Base-by-base conservation (phyloP, 1,140 invertebrate genomes). In the Drusus annulatus region DNA sequence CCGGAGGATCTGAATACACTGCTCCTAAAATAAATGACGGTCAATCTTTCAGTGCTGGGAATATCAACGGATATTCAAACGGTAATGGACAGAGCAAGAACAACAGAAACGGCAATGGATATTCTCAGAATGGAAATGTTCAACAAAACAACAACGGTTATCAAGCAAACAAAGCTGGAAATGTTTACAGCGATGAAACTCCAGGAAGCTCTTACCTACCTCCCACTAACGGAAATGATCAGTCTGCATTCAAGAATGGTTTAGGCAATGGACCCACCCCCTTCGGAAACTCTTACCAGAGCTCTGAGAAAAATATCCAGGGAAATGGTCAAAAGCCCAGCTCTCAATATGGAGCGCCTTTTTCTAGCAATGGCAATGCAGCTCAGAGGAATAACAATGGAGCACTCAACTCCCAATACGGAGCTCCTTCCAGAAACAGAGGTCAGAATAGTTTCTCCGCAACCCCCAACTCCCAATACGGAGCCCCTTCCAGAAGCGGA, bases 1-100 rank as follows among this genome's bases (percentile, higher is more conserved):
- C 5, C 31, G 31, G 31, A 36, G 31, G 31, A 36, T 36, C 31
- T 36, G 31, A 36, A 8, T 36, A 36, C 31, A 7, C 31, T 36
- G 31, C 31, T 36, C 31, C 31, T 36, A 36, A 36, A 36, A 8
- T 4, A 36, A 36, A 7, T 36, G 31, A 8, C 8, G 31, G 31
- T 36, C 31, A 36, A 36, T 36, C 31, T 36, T 36, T 36, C 5
- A 36, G 8, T 4, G 13, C 28, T 31, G 60, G 7, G 31, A 63
- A 69, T 65, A 8, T 7, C 3, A 36, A 36, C 6, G 6, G 6
- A 36, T 36, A 36, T 8, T 7, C 31, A 36, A 56, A 79, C 16
- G 60, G 45, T 31, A 71, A 71, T 62, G 78, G 73, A 76, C 76
- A 80, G 36, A 56, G 75, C 17, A 52, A 81, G 23, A 65, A 51